Evolutionary conservation across 2,797 vertebrate genomes (phyloP).

Genomic region (Halcyon smyrnensis): DNA sequence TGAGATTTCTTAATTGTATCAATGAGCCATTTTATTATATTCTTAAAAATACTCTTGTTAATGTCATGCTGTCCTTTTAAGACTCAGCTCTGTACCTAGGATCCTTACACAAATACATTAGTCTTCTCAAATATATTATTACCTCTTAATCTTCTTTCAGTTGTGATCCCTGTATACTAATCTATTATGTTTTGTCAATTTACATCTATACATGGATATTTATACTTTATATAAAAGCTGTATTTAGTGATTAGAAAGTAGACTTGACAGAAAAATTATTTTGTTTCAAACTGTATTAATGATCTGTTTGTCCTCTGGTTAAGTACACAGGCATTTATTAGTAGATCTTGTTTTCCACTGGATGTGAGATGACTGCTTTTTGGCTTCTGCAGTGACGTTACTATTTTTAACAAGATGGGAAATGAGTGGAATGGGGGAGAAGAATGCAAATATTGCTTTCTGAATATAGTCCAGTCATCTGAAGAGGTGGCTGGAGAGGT

Average conservation of each 20-base stretch:
- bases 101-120: neutral
- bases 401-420: slow-evolving; percentile 19
- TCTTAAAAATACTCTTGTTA: neutral
- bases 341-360: neutral
- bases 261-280: neutral
- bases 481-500: neutral
- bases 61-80: neutral
- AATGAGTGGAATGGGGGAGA: neutral
- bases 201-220: neutral
- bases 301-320: neutral
- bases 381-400: neutral
- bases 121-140: neutral
- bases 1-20: neutral
- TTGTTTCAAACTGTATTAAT: neutral
- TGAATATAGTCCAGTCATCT: neutral
- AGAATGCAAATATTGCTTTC: slow-evolving; percentile 13
- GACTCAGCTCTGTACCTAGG: neutral
- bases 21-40: neutral
- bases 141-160: neutral
- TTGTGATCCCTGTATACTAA: neutral
- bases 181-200: neutral
- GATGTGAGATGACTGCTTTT: neutral
- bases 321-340: neutral
- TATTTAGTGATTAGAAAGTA: neutral
- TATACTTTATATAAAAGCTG: neutral